Conservation (phyloP, 2,797 vertebrate species). For the Natrix natrix region DNA sequence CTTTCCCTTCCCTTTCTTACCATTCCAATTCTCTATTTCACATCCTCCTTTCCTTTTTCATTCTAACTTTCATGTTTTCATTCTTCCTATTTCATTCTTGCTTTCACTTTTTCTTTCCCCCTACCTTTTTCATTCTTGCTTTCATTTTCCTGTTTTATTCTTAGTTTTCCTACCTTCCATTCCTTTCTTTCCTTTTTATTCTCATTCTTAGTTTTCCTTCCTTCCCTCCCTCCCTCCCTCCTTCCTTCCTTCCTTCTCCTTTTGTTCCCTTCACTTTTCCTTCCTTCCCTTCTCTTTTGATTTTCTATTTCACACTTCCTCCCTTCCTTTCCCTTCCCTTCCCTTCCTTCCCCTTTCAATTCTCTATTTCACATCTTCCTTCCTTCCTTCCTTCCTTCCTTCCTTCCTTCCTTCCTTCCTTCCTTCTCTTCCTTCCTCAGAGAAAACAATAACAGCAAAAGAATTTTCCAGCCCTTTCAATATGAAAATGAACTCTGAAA, state of each 20-base stretch:
- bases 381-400: not conserved
- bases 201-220: not conserved
- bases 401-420: not conserved
- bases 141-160: not conserved
- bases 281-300: not conserved
- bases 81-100: not conserved
- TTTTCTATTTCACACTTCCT: not conserved
- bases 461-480: not conserved
- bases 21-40: no score
- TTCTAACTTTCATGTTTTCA: not conserved
- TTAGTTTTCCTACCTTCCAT: not conserved
- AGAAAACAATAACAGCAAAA: not conserved
- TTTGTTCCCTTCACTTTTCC: not conserved
- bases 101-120: no score
- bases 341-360: no score
- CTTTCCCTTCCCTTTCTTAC: not conserved
- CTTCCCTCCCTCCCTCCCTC: not conserved
- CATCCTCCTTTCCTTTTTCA: not conserved
- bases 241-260: not conserved
- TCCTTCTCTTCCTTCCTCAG: not conserved
- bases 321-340: not conserved
- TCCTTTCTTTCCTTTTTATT: not conserved
- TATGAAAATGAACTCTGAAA: not conserved
- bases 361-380: no score
- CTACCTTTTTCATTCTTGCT: no score